Percentiles rank a stretch among this genome's conserved stretches.
phyloP scores from a whole-genome alignment of 2,113 vertebrate genomes.

The Kryptolebias marmoratus region DNA sequence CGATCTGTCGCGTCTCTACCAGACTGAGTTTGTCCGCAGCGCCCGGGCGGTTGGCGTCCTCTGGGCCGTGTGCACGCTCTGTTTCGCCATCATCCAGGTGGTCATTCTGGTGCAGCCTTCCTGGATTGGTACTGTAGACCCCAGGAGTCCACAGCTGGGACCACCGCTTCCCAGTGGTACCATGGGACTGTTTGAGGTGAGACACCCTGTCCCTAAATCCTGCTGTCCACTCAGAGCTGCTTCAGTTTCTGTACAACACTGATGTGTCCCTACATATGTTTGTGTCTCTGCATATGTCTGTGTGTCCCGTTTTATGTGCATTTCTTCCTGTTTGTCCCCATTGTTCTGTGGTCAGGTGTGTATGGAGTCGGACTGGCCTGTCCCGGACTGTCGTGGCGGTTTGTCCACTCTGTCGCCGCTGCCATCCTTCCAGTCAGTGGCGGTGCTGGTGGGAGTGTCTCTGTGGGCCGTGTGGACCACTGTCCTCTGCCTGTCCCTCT shows the following conservation, averaged over 20 bases:
- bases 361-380: conserved; percentile 78
- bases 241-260: no score
- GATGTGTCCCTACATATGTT: no score
- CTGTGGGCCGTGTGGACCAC: conserved; percentile 84
- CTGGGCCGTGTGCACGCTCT: conserved; percentile 85
- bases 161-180: conserved; percentile 70
- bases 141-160: conserved; percentile 37
- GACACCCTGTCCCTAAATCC: background rate
- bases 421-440: conserved; percentile 84
- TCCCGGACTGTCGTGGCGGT: conserved; percentile 81
- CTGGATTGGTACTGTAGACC: conserved; percentile 80
- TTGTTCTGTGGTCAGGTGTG: conserved; percentile 70
- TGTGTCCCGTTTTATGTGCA: no score
- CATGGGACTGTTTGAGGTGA: conserved; percentile 83
- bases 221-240: background rate
- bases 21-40: conserved; percentile 85
- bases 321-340: no score
- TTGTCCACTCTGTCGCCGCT: conserved; percentile 81
- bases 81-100: conserved; percentile 84
- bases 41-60: conserved; percentile 83
- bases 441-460: conserved; percentile 83
- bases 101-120: conserved; percentile 85
- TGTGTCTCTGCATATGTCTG: no score
- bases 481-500: conserved; percentile 81
- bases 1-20: conserved; percentile 82